Base-by-base conservation (phyloP, 2,888 invertebrate species). In the Gari tellinella region DNA sequence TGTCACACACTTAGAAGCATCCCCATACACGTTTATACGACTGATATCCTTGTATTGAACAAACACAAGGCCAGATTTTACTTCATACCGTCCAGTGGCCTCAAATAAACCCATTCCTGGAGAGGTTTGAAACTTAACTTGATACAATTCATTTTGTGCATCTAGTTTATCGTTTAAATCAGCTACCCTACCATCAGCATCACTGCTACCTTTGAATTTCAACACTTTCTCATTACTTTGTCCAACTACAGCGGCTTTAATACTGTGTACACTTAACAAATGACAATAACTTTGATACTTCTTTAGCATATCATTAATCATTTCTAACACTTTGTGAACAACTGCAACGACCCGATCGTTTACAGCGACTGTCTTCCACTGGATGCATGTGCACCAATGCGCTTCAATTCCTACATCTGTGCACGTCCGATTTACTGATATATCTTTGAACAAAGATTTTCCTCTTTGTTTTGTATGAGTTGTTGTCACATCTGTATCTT, bases 371-470 rank as follows among this genome's bases (percentile, higher is more conserved):
- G 94, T 93, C 75, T 94, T 92, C 98, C 98, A 98, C n/a, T 94
- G 94, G 0, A 98, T 93, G 89, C 99, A 99, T 0, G 97, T 95
- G 90, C 99, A 99, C 98, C 98, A 99, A 90, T 99, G 98, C 0
- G 97, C 95, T 89, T 97, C 97, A 68, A 99, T 96, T 62, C 95
- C 96, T 0, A 98, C 98, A 90, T 97, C 95, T 5, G 95, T 94
- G 90, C 98, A 98, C 7, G 96, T 96, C 25, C 98, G 93, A 80
- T 95, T 94, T 12, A 92, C 88, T 0, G 97, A 95, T 23, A 92
- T 87, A 57, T 84, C 78, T 41, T 73, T 66, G 69, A 92, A 89
- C 38, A 91, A 77, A 63, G 91, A 91, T 49, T 90, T 87, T 5
- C 89, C 90, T 55, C 91, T 81, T 5, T 80, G 65, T 0, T 63